phyloP scores from a whole-genome alignment of 2,888 invertebrate genomes.

The Plagodis dolabraria region DNA sequence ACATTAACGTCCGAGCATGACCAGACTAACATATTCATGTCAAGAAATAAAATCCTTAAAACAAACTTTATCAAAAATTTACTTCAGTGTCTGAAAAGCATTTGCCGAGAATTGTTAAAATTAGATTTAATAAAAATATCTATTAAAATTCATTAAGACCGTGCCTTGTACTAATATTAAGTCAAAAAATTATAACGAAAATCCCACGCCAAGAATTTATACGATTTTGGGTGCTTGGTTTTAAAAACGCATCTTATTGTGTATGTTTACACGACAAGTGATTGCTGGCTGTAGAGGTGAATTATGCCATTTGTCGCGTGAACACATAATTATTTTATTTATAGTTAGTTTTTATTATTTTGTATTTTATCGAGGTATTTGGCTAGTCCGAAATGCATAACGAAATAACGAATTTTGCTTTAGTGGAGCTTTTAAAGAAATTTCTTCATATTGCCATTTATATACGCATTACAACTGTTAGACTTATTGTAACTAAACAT shows the following conservation, averaged over 20 bases:
- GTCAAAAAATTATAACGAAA: constrained; percentile 21
- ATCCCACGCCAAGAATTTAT: constrained; percentile 19
- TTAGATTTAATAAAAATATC: constrained; percentile 3
- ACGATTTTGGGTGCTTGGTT: constrained; percentile 64
- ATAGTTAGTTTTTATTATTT: constrained; percentile 44
- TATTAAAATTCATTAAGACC: constrained; percentile 17
- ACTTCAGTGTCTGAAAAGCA: constrained; percentile 3
- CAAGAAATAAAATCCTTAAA: constrained; percentile 11
- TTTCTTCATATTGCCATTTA: constrained; percentile 15
- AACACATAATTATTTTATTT: constrained; percentile 17
- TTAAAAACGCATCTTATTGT: constrained; percentile 36
- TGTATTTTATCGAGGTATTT: constrained; percentile 61
- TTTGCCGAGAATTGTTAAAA: constrained; percentile 17
- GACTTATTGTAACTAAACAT: no score
- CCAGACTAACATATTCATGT: constrained; percentile 53
- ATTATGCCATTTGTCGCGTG: neutral
- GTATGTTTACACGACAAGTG: neutral
- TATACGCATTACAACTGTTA: neutral
- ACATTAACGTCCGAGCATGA: constrained; percentile 59
- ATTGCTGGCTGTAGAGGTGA: neutral
- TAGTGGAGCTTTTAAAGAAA: constrained; percentile 18
- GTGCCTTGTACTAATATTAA: constrained; percentile 44
- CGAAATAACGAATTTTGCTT: constrained; percentile 49
- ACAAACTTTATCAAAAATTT: neutral
- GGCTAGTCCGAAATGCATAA: constrained; percentile 68